These are phyloP conservation scores for Conus betulinus DNA, from an alignment of 1,140 invertebrate species.

Conservation along the genomic window DNA sequence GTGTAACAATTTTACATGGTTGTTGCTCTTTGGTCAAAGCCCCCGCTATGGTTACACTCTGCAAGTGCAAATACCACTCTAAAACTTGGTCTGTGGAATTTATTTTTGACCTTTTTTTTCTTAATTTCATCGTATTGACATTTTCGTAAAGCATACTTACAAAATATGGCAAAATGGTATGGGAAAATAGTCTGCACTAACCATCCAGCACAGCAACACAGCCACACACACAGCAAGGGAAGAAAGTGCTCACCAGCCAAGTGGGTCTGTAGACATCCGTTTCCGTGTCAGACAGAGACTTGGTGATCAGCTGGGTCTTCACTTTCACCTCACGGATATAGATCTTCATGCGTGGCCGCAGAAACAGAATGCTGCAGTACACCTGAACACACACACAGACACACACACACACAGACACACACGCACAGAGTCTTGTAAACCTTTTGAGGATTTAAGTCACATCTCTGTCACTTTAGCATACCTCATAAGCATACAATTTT, in stretches of 20 bases:
- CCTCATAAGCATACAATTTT: too few species aligned
- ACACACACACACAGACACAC: too few species aligned
- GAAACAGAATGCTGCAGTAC: constrained; percentile 71
- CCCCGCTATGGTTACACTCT: too few species aligned
- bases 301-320: constrained; percentile 67
- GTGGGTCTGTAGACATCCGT: constrained; percentile 69
- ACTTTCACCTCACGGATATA: constrained; percentile 67
- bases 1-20: too few species aligned
- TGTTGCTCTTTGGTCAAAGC: too few species aligned
- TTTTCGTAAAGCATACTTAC: neutral
- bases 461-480: too few species aligned
- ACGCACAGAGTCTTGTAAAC: too few species aligned
- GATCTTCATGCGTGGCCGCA: constrained; percentile 73
- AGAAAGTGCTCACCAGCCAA: constrained; percentile 60
- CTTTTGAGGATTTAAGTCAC: too few species aligned
- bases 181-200: neutral
- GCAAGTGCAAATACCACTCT: too few species aligned
- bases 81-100: too few species aligned
- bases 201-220: neutral
- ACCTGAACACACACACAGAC: constrained; percentile 56
- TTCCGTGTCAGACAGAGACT: constrained; percentile 68
- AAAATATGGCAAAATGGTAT: too few species aligned
- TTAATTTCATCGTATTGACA: neutral
- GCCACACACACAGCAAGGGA: neutral
- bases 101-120: too few species aligned